A percentile compares a stretch with the other conserved stretches of the same genome.
Evolutionary conservation across 2,113 vertebrate species (phyloP).

Genomic region (Sinocyclocheilus anshuiensis): DNA sequence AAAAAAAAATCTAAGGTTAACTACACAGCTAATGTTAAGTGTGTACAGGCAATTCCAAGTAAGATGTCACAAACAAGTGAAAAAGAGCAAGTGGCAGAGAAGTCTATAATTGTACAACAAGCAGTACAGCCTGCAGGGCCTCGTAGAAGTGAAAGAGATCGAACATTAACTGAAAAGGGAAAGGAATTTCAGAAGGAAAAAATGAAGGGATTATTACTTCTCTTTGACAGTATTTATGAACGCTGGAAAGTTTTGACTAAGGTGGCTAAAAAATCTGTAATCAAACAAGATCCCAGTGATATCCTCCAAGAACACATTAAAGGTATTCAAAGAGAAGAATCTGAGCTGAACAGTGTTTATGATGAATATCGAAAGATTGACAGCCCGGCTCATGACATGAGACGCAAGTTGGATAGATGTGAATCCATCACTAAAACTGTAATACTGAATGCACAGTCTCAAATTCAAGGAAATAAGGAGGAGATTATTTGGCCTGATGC

Average conservation of each 20-base stretch:
- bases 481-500: too few species aligned
- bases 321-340: slow-evolving; percentile 5
- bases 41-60: not conserved
- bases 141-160: slow-evolving; percentile 38
- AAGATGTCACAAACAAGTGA: slow-evolving; percentile 31
- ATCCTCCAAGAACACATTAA: slow-evolving; percentile 46
- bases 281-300: slow-evolving; percentile 31
- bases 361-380: too few species aligned
- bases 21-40: too few species aligned
- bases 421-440: too few species aligned
- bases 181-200: slow-evolving; percentile 41
- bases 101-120: not conserved
- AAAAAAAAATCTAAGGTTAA: too few species aligned
- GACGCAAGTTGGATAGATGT: too few species aligned
- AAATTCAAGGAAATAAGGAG: too few species aligned
- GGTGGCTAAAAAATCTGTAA: slow-evolving; percentile 41
- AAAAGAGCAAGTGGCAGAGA: not conserved
- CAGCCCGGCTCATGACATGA: too few species aligned
- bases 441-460: too few species aligned
- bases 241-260: slow-evolving; percentile 43
- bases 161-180: slow-evolving; percentile 49
- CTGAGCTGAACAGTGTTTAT: slow-evolving; percentile 4
- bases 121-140: slow-evolving; percentile 6
- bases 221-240: slow-evolving; percentile 49
- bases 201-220: slow-evolving; percentile 7